These are phyloP conservation scores for Nyleta sp. DNA, from an alignment of 2,888 invertebrate species.

Conservation along the genomic window DNA sequence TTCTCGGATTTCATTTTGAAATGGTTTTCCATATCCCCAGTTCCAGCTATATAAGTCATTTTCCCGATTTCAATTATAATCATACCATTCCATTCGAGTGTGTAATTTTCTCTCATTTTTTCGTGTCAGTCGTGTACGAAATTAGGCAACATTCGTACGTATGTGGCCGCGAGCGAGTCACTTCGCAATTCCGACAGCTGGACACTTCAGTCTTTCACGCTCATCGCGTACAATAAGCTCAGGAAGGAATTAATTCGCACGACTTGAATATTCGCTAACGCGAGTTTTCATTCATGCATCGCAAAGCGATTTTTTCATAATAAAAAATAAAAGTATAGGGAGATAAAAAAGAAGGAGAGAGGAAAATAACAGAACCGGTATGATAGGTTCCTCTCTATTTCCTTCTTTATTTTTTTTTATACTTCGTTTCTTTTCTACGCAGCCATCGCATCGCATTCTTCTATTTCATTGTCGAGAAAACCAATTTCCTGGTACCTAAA, in stretches of 20 bases:
- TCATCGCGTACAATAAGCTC: constrained; percentile 59
- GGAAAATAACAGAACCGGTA: constrained; percentile 41
- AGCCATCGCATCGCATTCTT: constrained; percentile 80
- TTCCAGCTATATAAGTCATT: constrained; percentile 27
- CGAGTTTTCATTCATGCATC: constrained; percentile 56
- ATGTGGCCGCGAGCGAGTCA: constrained; percentile 57
- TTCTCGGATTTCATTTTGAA: constrained; percentile 10
- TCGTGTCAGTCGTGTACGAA: constrained; percentile 33
- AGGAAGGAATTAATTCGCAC: constrained; percentile 60
- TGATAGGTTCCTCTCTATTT: constrained; percentile 60
- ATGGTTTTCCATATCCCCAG: constrained; percentile 5
- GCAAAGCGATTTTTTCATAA: constrained; percentile 51
- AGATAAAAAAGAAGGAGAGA: constrained; percentile 7
- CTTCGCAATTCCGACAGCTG: constrained; percentile 59
- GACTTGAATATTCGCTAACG: constrained; percentile 49
- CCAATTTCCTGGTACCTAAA: constrained; percentile 83
- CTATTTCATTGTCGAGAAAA: constrained; percentile 83
- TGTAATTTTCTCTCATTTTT: constrained; percentile 38
- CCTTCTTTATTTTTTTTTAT: constrained; percentile 59
- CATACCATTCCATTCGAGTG: constrained; percentile 27
- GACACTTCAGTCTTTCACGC: constrained; percentile 60
- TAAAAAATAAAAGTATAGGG: constrained; percentile 36
- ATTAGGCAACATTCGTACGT: constrained; percentile 63
- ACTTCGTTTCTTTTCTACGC: constrained; percentile 61
- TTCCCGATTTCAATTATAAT: constrained; percentile 47